Base-by-base conservation (phyloP, 2,797 vertebrate genomes). In the Lagorchestes hirsutus region DNA sequence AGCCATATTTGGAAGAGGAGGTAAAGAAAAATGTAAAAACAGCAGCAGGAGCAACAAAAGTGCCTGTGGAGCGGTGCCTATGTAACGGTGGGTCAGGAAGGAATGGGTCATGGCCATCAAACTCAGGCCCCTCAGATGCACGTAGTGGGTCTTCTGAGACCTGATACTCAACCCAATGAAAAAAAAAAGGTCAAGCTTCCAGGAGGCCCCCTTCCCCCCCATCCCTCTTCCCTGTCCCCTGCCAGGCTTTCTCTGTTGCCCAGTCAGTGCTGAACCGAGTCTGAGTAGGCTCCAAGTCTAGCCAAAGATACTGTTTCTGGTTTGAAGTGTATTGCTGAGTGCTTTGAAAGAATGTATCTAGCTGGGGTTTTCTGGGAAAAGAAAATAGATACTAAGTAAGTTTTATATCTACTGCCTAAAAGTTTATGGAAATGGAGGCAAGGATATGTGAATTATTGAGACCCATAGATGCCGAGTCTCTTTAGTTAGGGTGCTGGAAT, bases 101-200 rank as follows among this genome's bases (percentile, higher is more conserved):
- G 27, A 31, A 10, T 11, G 58, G 9, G 58, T 31, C 9, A 29
- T 31, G 27, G 34, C 34, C 31, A 67, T 0, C 14, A 16, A 34
- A 16, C 31, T 14, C 34, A n/a, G 34, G 59, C 4, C 0, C 13
- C 34, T 18, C 62, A 14, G 14, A 16, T 4, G 62, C 62, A n/a
- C 11, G 4, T 67, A 34, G 34, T 1, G 0, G 5, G 62, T 1
- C 34, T n/a, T 40, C 34, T 40, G 34, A 16, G 62, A n/a, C 4
- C 3, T 16, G 34, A n/a, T 14, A 13, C 29, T 5, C 9, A 14
- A 62, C 1, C 1, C 0, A 1, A 34, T 62, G 59, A 31, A 5
- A 16, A 40, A 18, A 74, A n/a, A 16, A 6, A 74, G 28, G 58
- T 29, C 58, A 13, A 16, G 34, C 34, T n/a, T 34, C 6, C 29